Percentiles rank a stretch among this genome's conserved stretches.
These are phyloP conservation scores for Origma solitaria DNA, from an alignment of 2,113 vertebrate genomes.

Conservation along the genomic window DNA sequence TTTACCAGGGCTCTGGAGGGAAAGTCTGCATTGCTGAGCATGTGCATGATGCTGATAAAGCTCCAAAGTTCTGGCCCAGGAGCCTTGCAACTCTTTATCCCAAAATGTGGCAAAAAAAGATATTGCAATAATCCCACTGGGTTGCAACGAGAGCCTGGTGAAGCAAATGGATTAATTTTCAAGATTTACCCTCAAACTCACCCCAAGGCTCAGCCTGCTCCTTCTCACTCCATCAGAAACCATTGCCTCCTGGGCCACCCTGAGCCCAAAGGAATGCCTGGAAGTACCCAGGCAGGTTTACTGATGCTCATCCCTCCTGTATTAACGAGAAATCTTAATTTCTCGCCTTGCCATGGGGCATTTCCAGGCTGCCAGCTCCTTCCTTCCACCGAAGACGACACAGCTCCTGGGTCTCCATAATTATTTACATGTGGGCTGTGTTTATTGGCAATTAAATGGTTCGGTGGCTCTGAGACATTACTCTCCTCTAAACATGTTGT, in stretches of 20 bases:
- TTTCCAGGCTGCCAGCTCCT: not conserved
- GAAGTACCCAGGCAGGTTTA: not conserved
- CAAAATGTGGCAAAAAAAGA: not conserved
- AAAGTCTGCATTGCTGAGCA: not conserved
- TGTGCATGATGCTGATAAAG: rapidly evolving
- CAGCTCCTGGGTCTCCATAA: not conserved
- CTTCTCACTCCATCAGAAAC: not conserved
- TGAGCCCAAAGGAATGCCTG: rapidly evolving
- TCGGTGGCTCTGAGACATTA: not conserved
- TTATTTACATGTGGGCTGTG: constrained; percentile 14
- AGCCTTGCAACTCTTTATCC: not conserved
- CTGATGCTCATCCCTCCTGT: not conserved
- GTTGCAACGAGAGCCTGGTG: not conserved
- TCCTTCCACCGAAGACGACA: not conserved
- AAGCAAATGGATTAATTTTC: not conserved
- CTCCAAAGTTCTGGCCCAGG: not conserved
- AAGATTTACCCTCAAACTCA: not conserved
- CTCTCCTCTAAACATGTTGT: constrained; percentile 6
- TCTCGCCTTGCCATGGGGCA: not conserved
- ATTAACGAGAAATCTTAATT: not conserved
- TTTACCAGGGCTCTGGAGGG: not conserved
- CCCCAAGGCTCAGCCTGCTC: not conserved
- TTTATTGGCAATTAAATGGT: constrained; percentile 48
- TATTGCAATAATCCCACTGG: not conserved
- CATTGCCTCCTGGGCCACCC: not conserved